A percentile compares a stretch with the other conserved stretches of the same genome.
Evolutionary conservation across 2,113 vertebrate genomes (phyloP).

Genomic region (Hydrochoerus hydrochaeris): DNA sequence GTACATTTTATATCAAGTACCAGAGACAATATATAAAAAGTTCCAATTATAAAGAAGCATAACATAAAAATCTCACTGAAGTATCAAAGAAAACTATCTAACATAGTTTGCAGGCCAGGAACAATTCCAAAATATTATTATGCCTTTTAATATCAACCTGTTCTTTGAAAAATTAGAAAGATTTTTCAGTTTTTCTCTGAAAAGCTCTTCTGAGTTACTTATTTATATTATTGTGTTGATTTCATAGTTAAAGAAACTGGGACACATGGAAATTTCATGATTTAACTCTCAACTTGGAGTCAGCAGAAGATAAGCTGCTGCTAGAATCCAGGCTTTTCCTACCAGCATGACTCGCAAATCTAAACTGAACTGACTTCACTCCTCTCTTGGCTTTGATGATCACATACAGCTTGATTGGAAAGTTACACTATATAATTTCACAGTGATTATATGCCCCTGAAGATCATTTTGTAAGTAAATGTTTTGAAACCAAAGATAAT

Average conservation of each 20-base stretch:
- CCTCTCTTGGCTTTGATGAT: slow-evolving; percentile 63
- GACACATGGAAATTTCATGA: neutral
- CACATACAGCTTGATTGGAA: slow-evolving; percentile 72
- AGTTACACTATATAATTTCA: slow-evolving; percentile 79
- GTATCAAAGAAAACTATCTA: neutral
- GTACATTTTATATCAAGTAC: neutral
- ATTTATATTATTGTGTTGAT: neutral
- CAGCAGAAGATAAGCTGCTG: slow-evolving; percentile 25
- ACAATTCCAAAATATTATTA: neutral
- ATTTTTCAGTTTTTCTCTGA: neutral
- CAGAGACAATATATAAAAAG: neutral
- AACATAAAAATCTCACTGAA: slow-evolving; percentile 5
- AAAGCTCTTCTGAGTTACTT: neutral
- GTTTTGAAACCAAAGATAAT: slow-evolving; percentile 81
- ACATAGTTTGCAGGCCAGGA: neutral
- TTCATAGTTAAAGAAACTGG: slow-evolving; percentile 46
- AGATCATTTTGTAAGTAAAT: slow-evolving; percentile 78
- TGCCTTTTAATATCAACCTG: neutral
- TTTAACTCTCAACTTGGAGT: neutral
- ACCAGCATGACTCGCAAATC: slow-evolving; percentile 38
- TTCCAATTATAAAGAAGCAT: neutral
- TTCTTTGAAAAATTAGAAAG: neutral
- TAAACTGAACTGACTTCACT: slow-evolving; percentile 54
- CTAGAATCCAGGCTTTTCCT: slow-evolving; percentile 42
- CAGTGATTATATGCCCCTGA: slow-evolving; percentile 75